Percentiles rank a stretch among this genome's conserved stretches.
Evolutionary conservation across 2,888 invertebrate genomes (phyloP).

Genomic region (Lampropteryx suffumata): DNA sequence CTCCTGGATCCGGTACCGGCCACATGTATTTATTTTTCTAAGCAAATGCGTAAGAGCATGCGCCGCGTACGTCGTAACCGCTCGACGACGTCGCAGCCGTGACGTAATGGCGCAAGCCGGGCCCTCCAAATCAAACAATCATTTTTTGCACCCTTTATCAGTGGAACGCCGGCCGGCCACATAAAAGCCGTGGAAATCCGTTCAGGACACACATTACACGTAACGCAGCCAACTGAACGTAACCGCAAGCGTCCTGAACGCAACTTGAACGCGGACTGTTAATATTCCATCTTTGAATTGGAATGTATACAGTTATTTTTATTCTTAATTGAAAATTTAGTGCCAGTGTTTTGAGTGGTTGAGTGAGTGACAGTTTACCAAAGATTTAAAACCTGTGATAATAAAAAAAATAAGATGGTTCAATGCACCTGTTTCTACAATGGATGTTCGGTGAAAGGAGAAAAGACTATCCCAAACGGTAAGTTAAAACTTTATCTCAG

Average conservation of each 20-base stretch:
- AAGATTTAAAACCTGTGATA: constrained; percentile 66
- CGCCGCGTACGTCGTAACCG: constrained; percentile 64
- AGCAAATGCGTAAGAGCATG: constrained; percentile 71
- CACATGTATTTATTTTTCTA: constrained; percentile 78
- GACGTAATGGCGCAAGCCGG: constrained; percentile 65
- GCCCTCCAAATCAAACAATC: constrained; percentile 76
- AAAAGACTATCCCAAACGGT: constrained; percentile 54
- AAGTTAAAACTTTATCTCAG: constrained; percentile 40
- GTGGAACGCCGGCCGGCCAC: constrained; percentile 69
- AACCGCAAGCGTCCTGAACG: constrained; percentile 62
- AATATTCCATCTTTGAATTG: constrained; percentile 43
- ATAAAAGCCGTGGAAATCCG: constrained; percentile 78
- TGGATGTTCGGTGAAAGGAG: constrained; percentile 55
- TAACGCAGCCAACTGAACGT: constrained; percentile 74
- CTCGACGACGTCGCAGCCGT: constrained; percentile 67
- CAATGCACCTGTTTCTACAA: constrained; percentile 57
- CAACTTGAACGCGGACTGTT: constrained; percentile 40
- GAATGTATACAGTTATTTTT: constrained; percentile 17
- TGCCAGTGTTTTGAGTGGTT: constrained; percentile 48
- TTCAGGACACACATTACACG: constrained; percentile 78
- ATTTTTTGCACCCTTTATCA: constrained; percentile 80
- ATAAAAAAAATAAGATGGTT: constrained; percentile 52
- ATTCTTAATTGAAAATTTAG: constrained; percentile 34
- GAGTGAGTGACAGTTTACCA: constrained; percentile 41
- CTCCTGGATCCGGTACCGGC: constrained; percentile 66